These are phyloP conservation scores for Andinoacara biseriatus DNA, from an alignment of 2,113 vertebrate species.

Conservation along the genomic window DNA sequence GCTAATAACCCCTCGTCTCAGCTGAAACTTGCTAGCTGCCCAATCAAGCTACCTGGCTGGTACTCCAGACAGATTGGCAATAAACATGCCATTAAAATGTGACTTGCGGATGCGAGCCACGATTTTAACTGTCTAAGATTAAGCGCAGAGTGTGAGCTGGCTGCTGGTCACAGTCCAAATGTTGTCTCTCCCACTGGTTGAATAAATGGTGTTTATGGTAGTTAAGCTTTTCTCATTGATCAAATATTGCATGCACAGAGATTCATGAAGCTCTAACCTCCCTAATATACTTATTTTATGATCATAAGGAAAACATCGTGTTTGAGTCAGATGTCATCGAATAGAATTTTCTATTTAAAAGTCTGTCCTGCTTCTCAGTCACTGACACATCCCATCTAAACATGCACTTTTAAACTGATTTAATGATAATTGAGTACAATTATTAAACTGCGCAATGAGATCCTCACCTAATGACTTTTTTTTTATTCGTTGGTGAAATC, in stretches of 20 bases:
- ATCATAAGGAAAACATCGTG: not conserved
- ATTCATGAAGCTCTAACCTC: not conserved
- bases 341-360: no score
- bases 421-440: conserved; percentile 58
- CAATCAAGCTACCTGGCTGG: not conserved
- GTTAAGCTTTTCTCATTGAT: accelerated
- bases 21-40: conserved; percentile 13
- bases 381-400: conserved; percentile 21
- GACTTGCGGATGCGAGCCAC: conserved; percentile 10
- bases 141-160: accelerated
- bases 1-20: conserved; percentile 21
- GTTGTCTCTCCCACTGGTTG: not conserved
- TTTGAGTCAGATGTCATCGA: not conserved
- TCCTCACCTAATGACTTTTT: conserved; percentile 51
- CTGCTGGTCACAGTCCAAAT: not conserved
- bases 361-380: not conserved
- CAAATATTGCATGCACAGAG: not conserved
- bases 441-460: conserved; percentile 44
- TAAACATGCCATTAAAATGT: conserved; percentile 27
- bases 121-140: not conserved
- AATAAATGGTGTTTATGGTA: not conserved
- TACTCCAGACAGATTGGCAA: conserved; percentile 8
- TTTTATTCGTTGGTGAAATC: conserved; percentile 40
- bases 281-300: not conserved
- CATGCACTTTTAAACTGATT: conserved; percentile 50